Conservation (phyloP, 2,113 vertebrate genomes). For the Gopherus flavomarginatus region DNA sequence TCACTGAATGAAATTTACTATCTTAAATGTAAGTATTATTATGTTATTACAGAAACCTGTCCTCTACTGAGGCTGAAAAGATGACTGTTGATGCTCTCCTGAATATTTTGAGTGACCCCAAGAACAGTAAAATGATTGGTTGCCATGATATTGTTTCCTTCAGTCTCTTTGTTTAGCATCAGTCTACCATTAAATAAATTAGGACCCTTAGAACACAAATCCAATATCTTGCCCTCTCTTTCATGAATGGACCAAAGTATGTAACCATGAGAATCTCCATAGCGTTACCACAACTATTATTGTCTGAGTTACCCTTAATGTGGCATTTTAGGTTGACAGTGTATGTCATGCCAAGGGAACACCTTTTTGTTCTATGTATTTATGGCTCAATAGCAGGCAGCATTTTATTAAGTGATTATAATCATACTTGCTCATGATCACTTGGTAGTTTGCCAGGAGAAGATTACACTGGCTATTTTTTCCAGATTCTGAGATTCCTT, state of each 20-base stretch:
- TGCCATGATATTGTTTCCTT: background rate
- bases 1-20: background rate
- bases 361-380: background rate
- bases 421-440: background rate
- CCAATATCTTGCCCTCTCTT: background rate
- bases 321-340: too few relatives aligned
- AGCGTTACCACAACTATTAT: background rate
- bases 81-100: background rate
- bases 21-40: too few relatives aligned
- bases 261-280: background rate
- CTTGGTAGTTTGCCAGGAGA: background rate
- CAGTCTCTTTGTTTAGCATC: background rate
- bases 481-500: constrained; percentile 6
- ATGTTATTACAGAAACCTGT: background rate
- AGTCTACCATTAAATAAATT: background rate
- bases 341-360: background rate
- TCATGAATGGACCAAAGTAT: background rate
- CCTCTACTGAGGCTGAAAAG: background rate
- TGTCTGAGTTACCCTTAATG: background rate
- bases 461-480: background rate
- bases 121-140: background rate
- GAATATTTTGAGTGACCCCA: background rate
- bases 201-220: background rate
- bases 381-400: background rate
- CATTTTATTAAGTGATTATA: background rate